Percentiles rank a stretch among this genome's conserved stretches.
These are phyloP conservation scores for Bovichtus variegatus DNA, from an alignment of 2,797 vertebrate genomes.

Conservation along the genomic window DNA sequence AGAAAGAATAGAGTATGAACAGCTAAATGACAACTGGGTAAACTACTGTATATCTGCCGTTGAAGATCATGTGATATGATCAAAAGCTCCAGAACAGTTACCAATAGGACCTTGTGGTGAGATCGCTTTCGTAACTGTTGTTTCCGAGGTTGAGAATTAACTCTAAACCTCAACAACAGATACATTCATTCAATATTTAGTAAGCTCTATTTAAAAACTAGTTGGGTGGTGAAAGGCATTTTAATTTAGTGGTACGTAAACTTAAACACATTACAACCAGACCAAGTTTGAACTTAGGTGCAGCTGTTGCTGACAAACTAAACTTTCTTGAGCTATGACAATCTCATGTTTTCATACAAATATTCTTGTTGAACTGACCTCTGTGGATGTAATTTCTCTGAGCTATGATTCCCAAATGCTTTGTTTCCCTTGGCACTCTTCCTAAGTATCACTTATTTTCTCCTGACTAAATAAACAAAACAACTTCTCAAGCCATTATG, in stretches of 20 bases:
- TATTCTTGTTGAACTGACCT: constrained; percentile 51
- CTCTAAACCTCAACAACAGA: neutral
- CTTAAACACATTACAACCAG: constrained; percentile 1
- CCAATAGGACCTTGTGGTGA: neutral
- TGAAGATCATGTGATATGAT: constrained; percentile 3
- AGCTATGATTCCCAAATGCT: constrained; percentile 51
- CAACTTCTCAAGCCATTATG: constrained; percentile 58
- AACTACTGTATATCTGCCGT: neutral
- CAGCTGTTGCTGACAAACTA: constrained; percentile 11
- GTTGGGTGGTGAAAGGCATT: neutral
- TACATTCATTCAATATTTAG: constrained; percentile 1
- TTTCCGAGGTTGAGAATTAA: neutral
- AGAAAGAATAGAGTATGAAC: too few species aligned
- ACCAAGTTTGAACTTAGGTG: neutral
- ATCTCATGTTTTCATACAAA: constrained; percentile 55
- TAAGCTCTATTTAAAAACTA: neutral
- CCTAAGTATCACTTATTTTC: constrained; percentile 65
- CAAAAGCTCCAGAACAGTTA: neutral
- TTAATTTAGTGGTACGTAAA: neutral
- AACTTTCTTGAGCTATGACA: constrained; percentile 26
- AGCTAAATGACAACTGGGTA: too few species aligned
- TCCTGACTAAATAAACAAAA: constrained; percentile 70
- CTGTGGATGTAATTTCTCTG: constrained; percentile 39
- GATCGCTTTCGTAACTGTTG: neutral
- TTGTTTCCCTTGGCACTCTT: constrained; percentile 60